Evolutionary conservation across 1,140 invertebrate genomes (phyloP).

Genomic region (Lordiphosa clarofinis): DNA sequence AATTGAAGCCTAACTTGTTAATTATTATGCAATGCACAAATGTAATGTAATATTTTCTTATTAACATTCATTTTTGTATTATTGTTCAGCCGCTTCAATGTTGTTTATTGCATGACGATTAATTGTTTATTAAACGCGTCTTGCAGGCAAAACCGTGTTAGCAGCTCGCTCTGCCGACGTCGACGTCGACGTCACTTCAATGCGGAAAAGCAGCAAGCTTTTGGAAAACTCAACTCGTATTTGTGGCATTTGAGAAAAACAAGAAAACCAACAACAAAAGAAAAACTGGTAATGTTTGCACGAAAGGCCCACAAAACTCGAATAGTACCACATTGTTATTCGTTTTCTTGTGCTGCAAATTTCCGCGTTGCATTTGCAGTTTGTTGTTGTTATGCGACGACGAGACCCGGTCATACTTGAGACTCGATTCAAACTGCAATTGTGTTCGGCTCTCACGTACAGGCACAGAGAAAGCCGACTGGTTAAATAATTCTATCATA

Average conservation of each 20-base stretch:
- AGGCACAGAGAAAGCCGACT: too few species aligned
- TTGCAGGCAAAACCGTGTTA: constrained; percentile 63
- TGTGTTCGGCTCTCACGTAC: too few species aligned
- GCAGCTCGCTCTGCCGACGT: constrained; percentile 27
- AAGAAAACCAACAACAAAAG: neutral
- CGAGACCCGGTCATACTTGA: too few species aligned
- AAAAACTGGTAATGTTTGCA: constrained; percentile 69
- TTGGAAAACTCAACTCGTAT: constrained; percentile 1
- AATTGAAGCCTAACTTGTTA: constrained; percentile 46
- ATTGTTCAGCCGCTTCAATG: constrained; percentile 15
- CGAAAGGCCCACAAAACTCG: constrained; percentile 41
- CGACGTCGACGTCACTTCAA: constrained; percentile 49
- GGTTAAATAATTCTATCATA: too few species aligned
- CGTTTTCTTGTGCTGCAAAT: constrained; percentile 33
- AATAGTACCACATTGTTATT: constrained; percentile 33
- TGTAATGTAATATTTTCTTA: constrained; percentile 43
- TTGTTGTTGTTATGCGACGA: too few species aligned
- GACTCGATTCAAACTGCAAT: too few species aligned
- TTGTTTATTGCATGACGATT: constrained; percentile 61
- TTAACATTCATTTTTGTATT: constrained; percentile 8
- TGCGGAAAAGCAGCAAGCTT: constrained; percentile 64
- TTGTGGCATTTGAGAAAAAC: too few species aligned
- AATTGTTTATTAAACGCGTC: constrained; percentile 72
- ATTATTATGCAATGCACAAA: constrained; percentile 47
- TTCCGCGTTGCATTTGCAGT: constrained; percentile 52